phyloP scores from a whole-genome alignment of 2,888 invertebrate genomes.

The Sarcophaga rosellei region DNA sequence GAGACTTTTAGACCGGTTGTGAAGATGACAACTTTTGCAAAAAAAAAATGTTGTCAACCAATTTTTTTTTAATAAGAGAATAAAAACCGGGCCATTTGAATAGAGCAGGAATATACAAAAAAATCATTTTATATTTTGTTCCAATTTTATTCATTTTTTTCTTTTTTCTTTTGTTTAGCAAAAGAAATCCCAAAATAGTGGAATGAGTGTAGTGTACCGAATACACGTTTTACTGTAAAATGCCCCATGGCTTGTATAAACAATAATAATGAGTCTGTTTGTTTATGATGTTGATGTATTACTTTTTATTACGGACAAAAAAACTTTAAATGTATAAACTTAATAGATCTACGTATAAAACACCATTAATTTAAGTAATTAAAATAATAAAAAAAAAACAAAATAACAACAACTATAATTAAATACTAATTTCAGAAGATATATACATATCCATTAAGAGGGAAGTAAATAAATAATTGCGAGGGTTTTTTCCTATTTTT shows the following conservation, averaged over 20 bases:
- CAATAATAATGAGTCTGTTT: constrained; percentile 24
- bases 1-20: constrained; percentile 41
- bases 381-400: constrained; percentile 1
- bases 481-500: background rate
- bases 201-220: background rate
- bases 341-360: background rate
- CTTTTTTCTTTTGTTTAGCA: constrained; percentile 8
- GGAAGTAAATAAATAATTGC: background rate
- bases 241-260: constrained; percentile 14
- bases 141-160: background rate
- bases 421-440: background rate
- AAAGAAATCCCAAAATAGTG: background rate
- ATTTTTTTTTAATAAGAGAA: background rate
- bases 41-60: constrained; percentile 11
- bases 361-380: constrained; percentile 23
- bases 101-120: too few relatives aligned
- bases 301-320: constrained; percentile 17
- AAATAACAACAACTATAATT: constrained; percentile 5
- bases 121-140: constrained; percentile 18
- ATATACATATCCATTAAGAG: background rate
- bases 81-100: too few relatives aligned
- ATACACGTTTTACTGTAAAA: constrained; percentile 8
- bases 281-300: background rate
- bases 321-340: background rate
- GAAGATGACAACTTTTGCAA: constrained; percentile 32